Base-by-base conservation (phyloP, 2,113 vertebrate genomes). In the Gobius niger region DNA sequence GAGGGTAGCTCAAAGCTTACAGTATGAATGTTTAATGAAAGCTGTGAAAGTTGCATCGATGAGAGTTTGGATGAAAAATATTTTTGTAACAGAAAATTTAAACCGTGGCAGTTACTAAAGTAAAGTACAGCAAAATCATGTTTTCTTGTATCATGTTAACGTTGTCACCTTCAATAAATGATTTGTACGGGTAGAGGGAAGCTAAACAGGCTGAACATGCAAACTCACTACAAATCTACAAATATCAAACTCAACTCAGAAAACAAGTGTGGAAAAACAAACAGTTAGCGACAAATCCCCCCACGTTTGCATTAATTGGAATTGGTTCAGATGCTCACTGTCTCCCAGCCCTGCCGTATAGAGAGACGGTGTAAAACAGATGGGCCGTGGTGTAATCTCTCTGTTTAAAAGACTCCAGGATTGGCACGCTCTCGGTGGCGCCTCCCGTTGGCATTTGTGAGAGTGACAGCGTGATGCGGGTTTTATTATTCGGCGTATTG, bases 401-500 rank as follows among this genome's bases (percentile, higher is more conserved):
- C 50, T 44, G 64, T 72, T 80, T 75, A 85, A 76, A 85, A 76
- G 75, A 85, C 52, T 75, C 49, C 49, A 63, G 67, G 65, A 74
- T 68, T 69, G 76, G 62, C 72, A 9, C 78, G 81, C 86, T 84
- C 71, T 59, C 77, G 75, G 73, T 82, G 78, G 75, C 52, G 74
- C 57, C 81, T 77, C 68, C 73, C 80, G 74, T 75, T 87, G 89
- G 81, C 87, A 88, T 90, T 90, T 89, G 80, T 81, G 80, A 85
- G 88, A 90, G 72, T 85, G 88, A 90, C 88, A 80, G 59, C 70
- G 78, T 86, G 84, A 90, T 91, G 82, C 65, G 84, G 81, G 81
- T 89, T 87, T 87, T 84, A 89, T 90, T 90, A 81, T 90, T 87
- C 84, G 54, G 73, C 7, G 63, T 86, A 89, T 89, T 87, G 84